These are phyloP conservation scores for Magallana gigas DNA, from an alignment of 1,140 invertebrate genomes.

Conservation along the genomic window DNA sequence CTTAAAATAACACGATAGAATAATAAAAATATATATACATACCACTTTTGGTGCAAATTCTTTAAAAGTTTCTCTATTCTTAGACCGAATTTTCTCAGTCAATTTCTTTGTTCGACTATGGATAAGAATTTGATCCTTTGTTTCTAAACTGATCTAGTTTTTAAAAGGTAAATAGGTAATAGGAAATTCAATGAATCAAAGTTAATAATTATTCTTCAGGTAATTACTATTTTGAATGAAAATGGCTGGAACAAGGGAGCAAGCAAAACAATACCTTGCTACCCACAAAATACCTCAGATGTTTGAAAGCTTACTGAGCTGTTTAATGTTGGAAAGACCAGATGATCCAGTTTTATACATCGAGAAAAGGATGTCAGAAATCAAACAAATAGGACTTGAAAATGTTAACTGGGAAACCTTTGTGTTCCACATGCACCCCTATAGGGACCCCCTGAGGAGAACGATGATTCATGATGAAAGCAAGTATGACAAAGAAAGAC, in stretches of 20 bases:
- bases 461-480: conserved; percentile 73
- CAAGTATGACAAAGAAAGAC: conserved; percentile 73
- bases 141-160: too few relatives aligned
- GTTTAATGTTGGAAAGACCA: conserved; percentile 75
- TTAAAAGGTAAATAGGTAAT: too few relatives aligned
- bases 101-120: neutral
- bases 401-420: conserved; percentile 78
- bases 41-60: too few relatives aligned
- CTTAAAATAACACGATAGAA: too few relatives aligned
- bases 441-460: conserved; percentile 68
- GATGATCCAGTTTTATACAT: conserved; percentile 75
- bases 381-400: conserved; percentile 72
- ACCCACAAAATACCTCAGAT: conserved; percentile 74
- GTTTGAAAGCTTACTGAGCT: conserved; percentile 76
- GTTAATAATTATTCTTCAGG: neutral
- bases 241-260: conserved; percentile 64
- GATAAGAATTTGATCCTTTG: too few relatives aligned
- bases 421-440: conserved; percentile 74
- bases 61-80: neutral
- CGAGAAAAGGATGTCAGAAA: conserved; percentile 72
- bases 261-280: conserved; percentile 73
- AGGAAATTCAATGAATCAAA: too few relatives aligned
- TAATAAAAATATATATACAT: too few relatives aligned
- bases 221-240: neutral
- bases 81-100: conserved; percentile 26